phyloP scores from a whole-genome alignment of 2,113 vertebrate genomes.

The Suncus etruscus region DNA sequence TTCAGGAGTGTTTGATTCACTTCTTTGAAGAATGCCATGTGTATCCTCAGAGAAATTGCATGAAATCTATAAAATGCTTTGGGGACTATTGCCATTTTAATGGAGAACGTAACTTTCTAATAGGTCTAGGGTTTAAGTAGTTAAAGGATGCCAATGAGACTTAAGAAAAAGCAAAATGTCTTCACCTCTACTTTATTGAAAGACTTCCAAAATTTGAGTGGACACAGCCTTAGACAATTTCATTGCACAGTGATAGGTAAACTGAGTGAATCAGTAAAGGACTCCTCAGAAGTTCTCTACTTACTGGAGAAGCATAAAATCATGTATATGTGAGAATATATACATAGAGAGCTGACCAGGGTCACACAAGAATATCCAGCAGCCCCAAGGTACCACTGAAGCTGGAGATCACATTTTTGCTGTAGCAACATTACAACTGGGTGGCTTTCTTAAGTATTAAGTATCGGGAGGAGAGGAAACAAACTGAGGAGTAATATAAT shows the following conservation, averaged over 20 bases:
- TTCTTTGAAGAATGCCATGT: too few relatives aligned
- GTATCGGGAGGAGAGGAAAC: slow-evolving; percentile 28
- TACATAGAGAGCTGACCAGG: not conserved
- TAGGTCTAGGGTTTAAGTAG: not conserved
- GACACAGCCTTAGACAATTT: not conserved
- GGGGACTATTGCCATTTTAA: too few relatives aligned
- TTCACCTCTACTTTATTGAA: not conserved
- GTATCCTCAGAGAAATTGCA: too few relatives aligned
- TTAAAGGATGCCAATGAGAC: slow-evolving; percentile 9
- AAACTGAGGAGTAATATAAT: not conserved
- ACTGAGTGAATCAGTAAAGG: not conserved
- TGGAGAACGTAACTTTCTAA: too few relatives aligned
- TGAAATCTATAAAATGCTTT: too few relatives aligned
- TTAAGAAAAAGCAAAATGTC: slow-evolving; percentile 41
- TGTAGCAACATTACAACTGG: not conserved
- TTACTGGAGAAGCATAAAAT: not conserved
- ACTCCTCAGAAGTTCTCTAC: not conserved
- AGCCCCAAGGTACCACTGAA: not conserved
- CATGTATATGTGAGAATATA: not conserved
- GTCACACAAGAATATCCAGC: not conserved
- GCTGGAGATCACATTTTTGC: not conserved
- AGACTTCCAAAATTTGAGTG: not conserved
- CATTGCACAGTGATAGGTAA: not conserved
- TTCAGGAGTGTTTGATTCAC: too few relatives aligned
- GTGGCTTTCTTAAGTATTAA: slow-evolving; percentile 35